Conservation (phyloP, 2,797 vertebrate genomes). For the Nyctalus aviator region DNA sequence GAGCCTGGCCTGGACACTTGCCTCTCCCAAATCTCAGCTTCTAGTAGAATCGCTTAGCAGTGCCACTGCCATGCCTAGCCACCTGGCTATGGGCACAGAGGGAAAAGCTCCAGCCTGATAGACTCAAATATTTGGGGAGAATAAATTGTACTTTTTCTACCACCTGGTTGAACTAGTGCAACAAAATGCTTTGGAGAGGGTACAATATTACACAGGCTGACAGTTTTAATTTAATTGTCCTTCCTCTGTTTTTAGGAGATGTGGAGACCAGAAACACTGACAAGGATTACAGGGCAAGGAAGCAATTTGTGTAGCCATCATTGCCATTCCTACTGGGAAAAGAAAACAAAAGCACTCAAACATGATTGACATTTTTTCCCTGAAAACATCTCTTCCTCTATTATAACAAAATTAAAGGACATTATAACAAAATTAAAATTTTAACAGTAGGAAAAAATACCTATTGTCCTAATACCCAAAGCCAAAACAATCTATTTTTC, state of each 20-base stretch:
- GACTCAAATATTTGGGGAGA: background rate
- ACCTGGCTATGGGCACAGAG: background rate
- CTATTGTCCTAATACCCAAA: background rate
- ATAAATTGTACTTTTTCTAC: background rate
- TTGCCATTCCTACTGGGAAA: background rate
- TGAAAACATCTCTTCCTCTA: slow-evolving; percentile 7
- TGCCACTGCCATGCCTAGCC: background rate
- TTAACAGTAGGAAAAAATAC: background rate
- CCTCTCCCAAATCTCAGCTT: background rate
- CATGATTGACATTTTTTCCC: background rate
- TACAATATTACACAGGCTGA: background rate
- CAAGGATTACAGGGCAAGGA: background rate
- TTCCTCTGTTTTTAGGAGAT: background rate
- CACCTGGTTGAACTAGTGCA: background rate
- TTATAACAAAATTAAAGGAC: background rate
- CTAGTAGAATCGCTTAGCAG: background rate
- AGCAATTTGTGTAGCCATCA: background rate
- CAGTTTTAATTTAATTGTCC: background rate
- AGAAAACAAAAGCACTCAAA: slow-evolving; percentile 12
- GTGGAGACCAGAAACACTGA: background rate
- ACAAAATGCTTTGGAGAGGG: slow-evolving; percentile 30
- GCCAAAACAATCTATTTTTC: background rate
- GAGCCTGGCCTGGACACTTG: background rate
- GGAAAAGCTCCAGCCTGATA: background rate
- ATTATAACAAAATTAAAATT: slow-evolving; percentile 19